Percentiles rank a stretch among this genome's conserved stretches.
Evolutionary conservation across 2,888 invertebrate genomes (phyloP).

Genomic region (Lydus trimaculatus): DNA sequence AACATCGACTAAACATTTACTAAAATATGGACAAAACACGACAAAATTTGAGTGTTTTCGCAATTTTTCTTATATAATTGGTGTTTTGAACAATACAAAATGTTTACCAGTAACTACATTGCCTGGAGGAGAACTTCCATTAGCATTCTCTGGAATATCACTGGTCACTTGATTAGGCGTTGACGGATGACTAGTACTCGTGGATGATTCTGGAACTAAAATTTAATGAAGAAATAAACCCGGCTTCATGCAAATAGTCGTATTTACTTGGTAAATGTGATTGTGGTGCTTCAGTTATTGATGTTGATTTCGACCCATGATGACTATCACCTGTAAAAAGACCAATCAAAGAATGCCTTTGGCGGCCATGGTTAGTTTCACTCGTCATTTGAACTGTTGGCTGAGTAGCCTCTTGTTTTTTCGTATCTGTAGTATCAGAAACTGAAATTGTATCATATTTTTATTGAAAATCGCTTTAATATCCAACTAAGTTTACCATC

Average conservation of each 20-base stretch:
- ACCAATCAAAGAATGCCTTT: constrained; percentile 74
- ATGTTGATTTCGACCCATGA: constrained; percentile 50
- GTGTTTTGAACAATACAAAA: neutral
- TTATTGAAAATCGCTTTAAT: too few relatives aligned
- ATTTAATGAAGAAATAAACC: constrained; percentile 27
- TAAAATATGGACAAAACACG: neutral
- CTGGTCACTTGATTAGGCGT: constrained; percentile 55
- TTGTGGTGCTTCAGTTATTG: constrained; percentile 41
- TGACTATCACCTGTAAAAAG: constrained; percentile 66
- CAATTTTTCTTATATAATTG: neutral
- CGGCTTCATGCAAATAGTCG: constrained; percentile 41
- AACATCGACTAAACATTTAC: constrained; percentile 19
- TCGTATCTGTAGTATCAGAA: constrained; percentile 53
- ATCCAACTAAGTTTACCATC: constrained; percentile 64
- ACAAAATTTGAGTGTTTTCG: neutral
- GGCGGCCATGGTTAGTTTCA: constrained; percentile 56
- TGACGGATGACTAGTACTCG: constrained; percentile 57
- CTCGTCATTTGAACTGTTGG: constrained; percentile 63
- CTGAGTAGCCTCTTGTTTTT: constrained; percentile 57
- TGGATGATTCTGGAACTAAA: constrained; percentile 49
- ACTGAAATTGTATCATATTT: constrained; percentile 38
- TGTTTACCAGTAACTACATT: constrained; percentile 39
- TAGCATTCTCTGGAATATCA: constrained; percentile 47
- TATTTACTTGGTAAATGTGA: constrained; percentile 32
- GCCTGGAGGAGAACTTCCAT: constrained; percentile 44